Base-by-base conservation (phyloP, 2,888 invertebrate species). In the Troides oblongomaculatus region DNA sequence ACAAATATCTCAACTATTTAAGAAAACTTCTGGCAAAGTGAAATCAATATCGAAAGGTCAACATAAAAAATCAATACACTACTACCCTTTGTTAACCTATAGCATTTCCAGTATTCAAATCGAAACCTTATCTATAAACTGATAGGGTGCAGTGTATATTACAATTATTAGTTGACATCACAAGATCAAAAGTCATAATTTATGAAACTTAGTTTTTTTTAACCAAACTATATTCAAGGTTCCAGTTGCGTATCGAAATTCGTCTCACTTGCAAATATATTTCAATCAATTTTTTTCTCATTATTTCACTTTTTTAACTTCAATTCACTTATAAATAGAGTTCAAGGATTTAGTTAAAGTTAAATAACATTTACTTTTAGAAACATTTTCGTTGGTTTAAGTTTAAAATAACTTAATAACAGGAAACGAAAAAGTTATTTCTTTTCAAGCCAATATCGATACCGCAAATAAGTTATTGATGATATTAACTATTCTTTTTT, bases 201-300 rank as follows among this genome's bases (percentile, higher is more conserved):
- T 69, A 66, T 67, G 71, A 67, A 72, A 73, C 62, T 70, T 68
- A 39, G 56, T 69, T 67, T 65, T 21, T 69, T 74, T 74, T 75
- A 75, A 72, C 76, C 65, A 62, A 56, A 56, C 70, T 71, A 68
- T 58, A 74, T 74, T 72, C 79, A 78, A 79, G 79, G 78, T 71
- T 64, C 14, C 63, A 62, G 69, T 74, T 75, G 72, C 72, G 74
- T 74, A 71, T 72, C 74, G 62, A 72, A 76, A 79, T 74, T 75
- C 69, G 74, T 74, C 70, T 69, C 74, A 74, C 61, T 73, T 56
- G 60, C 62, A 59, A 66, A 60, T 68, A 72, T 50, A 59, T 66
- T 71, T 61, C 43, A 69, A 69, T 64, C 62, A 50, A 64, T 66
- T 66, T 60, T 65, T 65, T 61, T n/a, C 14, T 53, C 62, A n/a